phyloP scores from a whole-genome alignment of 2,888 invertebrate species.

The Pantelozetes paolii region DNA sequence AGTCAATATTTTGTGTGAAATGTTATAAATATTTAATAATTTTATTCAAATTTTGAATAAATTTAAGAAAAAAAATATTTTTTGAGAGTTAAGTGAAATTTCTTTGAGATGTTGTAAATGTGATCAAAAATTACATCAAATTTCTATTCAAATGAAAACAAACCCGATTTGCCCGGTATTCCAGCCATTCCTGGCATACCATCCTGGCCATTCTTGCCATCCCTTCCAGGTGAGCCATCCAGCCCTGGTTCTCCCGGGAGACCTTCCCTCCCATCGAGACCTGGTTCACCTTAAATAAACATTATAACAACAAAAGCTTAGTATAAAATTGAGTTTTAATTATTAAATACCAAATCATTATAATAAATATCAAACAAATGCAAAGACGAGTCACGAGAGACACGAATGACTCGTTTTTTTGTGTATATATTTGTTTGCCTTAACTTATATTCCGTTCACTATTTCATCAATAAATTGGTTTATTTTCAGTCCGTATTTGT shows the following conservation, averaged over 20 bases:
- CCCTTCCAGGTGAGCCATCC: constrained; percentile 65
- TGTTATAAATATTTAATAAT: too few relatives aligned
- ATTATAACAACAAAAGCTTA: too few relatives aligned
- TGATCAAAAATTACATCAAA: neutral
- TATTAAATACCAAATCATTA: too few relatives aligned
- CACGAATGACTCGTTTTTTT: neutral
- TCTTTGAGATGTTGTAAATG: too few relatives aligned
- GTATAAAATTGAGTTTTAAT: too few relatives aligned
- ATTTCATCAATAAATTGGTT: constrained; percentile 31
- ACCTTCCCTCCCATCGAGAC: constrained; percentile 80
- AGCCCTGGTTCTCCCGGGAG: constrained; percentile 85
- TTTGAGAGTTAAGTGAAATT: neutral
- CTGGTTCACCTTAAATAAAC: constrained; percentile 55
- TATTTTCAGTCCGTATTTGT: constrained; percentile 2
- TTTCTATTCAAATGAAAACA: neutral
- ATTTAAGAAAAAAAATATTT: too few relatives aligned
- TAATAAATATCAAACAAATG: too few relatives aligned
- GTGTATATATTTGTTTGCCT: neutral
- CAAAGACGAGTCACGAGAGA: too few relatives aligned
- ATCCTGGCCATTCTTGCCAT: constrained; percentile 74
- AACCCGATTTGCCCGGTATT: constrained; percentile 49
- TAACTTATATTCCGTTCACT: neutral
- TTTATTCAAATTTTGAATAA: too few relatives aligned
- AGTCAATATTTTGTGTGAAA: too few relatives aligned
- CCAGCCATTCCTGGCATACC: constrained; percentile 72